These are phyloP conservation scores for Musca vetustissima DNA, from an alignment of 1,140 invertebrate species.

Conservation along the genomic window DNA sequence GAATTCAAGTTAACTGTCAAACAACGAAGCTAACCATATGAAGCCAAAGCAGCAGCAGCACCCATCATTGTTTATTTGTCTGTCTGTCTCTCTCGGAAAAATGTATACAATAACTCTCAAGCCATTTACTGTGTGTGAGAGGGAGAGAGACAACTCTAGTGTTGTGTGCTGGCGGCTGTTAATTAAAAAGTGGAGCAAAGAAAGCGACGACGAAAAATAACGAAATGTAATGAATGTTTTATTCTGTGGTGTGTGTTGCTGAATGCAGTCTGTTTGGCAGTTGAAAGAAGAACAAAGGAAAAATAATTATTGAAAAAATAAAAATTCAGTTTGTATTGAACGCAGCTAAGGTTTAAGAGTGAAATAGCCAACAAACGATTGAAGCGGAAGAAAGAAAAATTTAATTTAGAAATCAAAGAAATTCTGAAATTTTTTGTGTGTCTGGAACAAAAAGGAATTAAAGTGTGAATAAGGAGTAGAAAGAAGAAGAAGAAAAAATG, in stretches of 20 bases:
- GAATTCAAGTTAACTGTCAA: constrained; percentile 12
- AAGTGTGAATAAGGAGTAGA: background rate
- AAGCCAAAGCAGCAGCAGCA: too few relatives aligned
- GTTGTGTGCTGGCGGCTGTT: too few relatives aligned
- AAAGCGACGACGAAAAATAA: background rate
- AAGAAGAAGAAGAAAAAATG: background rate
- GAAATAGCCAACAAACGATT: background rate
- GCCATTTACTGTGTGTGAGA: background rate
- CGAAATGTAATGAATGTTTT: too few relatives aligned
- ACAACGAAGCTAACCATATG: background rate
- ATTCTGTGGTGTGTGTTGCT: too few relatives aligned
- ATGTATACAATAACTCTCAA: background rate
- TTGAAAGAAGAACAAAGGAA: too few relatives aligned
- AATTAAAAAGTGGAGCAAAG: background rate
- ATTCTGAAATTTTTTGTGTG: background rate
- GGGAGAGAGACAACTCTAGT: constrained; percentile 7
- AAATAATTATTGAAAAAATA: too few relatives aligned
- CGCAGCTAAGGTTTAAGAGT: constrained; percentile 1
- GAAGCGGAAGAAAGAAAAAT: background rate
- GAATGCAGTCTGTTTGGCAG: too few relatives aligned
- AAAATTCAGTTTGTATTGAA: too few relatives aligned
- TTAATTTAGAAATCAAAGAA: background rate
- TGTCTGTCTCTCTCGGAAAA: background rate
- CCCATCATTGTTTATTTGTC: too few relatives aligned
- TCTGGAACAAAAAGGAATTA: too few relatives aligned